phyloP scores from a whole-genome alignment of 2,797 vertebrate genomes.

The Pelodytes ibericus region DNA sequence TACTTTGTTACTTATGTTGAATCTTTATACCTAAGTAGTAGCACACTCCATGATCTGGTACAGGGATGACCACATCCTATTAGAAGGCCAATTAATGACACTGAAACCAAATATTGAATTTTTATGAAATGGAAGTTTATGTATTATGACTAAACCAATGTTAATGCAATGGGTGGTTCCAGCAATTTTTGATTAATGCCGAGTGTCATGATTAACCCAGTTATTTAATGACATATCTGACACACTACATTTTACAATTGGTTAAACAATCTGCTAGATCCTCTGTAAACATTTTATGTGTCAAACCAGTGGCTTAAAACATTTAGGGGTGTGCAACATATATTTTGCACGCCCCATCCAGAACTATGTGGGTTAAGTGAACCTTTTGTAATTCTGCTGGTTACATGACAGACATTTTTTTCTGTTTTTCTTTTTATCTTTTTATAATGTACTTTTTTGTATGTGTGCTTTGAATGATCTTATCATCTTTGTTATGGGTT shows the following conservation, averaged over 20 bases:
- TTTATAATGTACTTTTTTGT: too few species aligned
- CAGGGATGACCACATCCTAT: constrained; percentile 49
- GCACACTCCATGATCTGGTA: constrained; percentile 69
- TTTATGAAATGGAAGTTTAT: constrained; percentile 36
- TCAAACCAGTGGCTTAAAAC: too few species aligned
- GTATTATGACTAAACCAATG: constrained; percentile 15
- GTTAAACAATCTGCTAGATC: too few species aligned
- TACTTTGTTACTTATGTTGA: constrained; percentile 69
- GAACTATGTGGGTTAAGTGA: too few species aligned
- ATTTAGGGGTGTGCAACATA: too few species aligned
- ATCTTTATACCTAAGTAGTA: constrained; percentile 66
- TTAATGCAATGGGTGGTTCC: constrained; percentile 28
- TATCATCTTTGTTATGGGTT: too few species aligned
- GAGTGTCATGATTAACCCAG: constrained; percentile 43
- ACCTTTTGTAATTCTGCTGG: too few species aligned
- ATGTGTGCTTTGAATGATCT: too few species aligned
- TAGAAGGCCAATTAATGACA: neutral
- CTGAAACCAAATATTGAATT: constrained; percentile 35
- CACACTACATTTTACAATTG: constrained; percentile 24
- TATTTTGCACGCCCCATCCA: too few species aligned
- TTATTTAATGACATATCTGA: constrained; percentile 30
- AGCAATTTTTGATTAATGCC: constrained; percentile 39
- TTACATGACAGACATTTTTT: too few species aligned
- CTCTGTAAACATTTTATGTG: too few species aligned
- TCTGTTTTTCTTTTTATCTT: too few species aligned